A percentile compares a stretch with the other conserved stretches of the same genome.
These are phyloP conservation scores for Steinernema carpocapsae DNA, from an alignment of 2,888 invertebrate species.

Conservation along the genomic window DNA sequence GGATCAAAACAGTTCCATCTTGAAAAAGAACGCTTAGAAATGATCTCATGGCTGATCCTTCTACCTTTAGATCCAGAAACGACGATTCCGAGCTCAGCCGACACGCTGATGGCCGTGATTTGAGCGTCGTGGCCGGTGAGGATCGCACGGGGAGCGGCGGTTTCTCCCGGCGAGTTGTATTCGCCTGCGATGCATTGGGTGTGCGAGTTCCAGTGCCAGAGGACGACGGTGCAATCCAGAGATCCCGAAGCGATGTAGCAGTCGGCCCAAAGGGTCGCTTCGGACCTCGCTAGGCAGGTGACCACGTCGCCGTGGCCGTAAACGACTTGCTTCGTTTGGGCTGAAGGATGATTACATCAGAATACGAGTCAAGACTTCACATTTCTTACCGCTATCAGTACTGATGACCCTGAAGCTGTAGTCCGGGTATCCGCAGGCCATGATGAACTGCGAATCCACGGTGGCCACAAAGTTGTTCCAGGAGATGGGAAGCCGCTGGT, in stretches of 20 bases:
- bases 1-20: constrained; percentile 95
- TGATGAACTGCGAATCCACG: constrained; percentile 91
- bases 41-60: too few species aligned
- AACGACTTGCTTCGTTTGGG: constrained; percentile 95
- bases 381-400: constrained; percentile 84
- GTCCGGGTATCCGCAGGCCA: constrained; percentile 99
- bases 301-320: constrained; percentile 99
- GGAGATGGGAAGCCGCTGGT: constrained; percentile 89
- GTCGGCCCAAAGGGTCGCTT: constrained; percentile 97
- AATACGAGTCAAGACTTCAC: neutral
- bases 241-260: constrained; percentile 98
- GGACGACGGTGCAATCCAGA: constrained; percentile 93
- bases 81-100: constrained; percentile 95
- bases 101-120: constrained; percentile 91
- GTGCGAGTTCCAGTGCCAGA: constrained; percentile 91
- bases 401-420: constrained; percentile 97
- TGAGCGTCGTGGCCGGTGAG: constrained; percentile 96
- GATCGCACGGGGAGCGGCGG: constrained; percentile 92
- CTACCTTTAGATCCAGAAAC: constrained; percentile 85
- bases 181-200: constrained; percentile 92
- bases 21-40: constrained; percentile 46
- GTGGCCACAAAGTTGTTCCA: constrained; percentile 93
- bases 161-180: constrained; percentile 76
- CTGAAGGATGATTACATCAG: constrained; percentile 72
- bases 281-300: constrained; percentile 93